Conservation (phyloP, 1,140 invertebrate species). For the Leptinotarsa defecta region DNA sequence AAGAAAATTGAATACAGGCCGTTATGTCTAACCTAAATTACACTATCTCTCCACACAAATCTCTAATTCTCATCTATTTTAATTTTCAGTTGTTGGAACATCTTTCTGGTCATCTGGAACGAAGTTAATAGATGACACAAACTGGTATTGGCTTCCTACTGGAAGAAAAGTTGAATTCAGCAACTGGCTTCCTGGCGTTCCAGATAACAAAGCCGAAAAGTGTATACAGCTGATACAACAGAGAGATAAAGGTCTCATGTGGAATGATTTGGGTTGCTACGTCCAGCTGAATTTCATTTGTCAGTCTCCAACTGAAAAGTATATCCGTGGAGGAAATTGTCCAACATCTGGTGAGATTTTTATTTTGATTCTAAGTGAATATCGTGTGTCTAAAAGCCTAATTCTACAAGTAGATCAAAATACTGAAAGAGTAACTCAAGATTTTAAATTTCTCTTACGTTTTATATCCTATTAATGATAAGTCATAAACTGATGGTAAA, state of each 20-base stretch:
- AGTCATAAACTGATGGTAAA: too few relatives aligned
- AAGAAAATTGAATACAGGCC: too few relatives aligned
- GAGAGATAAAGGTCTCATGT: constrained; percentile 10
- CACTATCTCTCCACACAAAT: too few relatives aligned
- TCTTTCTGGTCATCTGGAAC: constrained; percentile 17
- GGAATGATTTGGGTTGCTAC: constrained; percentile 1
- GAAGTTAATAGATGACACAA: constrained; percentile 6
- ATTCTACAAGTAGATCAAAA: too few relatives aligned
- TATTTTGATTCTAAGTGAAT: too few relatives aligned
- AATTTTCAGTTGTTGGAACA: background rate
- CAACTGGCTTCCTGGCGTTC: constrained; percentile 7
- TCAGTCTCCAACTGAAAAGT: background rate
- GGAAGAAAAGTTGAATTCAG: background rate
- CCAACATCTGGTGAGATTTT: background rate
- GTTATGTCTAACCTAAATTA: too few relatives aligned
- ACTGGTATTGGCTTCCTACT: constrained; percentile 11
- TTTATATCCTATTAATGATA: too few relatives aligned
- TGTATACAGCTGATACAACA: background rate
- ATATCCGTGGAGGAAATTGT: background rate
- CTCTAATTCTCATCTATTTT: background rate
- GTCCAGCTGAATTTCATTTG: background rate
- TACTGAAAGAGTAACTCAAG: too few relatives aligned
- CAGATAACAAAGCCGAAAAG: constrained; percentile 11
- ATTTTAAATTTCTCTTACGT: too few relatives aligned
- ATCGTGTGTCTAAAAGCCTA: too few relatives aligned